A percentile compares a stretch with the other conserved stretches of the same genome.
phyloP scores from a whole-genome alignment of 2,113 vertebrate genomes.

The Alaudala cheleensis region DNA sequence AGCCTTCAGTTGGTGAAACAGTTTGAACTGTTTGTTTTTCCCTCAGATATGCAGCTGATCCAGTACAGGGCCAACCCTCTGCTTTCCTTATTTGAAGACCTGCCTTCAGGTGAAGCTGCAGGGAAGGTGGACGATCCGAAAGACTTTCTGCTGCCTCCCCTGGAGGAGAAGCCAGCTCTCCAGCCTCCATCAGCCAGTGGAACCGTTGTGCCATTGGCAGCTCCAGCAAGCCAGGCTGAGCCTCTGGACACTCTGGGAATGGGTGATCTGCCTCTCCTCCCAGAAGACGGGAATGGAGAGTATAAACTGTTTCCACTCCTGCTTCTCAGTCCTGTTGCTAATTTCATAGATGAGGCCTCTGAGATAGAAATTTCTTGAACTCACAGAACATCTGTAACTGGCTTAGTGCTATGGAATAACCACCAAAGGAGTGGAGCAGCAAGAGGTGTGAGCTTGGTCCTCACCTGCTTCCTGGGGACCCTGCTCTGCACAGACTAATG shows the following conservation, averaged over 20 bases:
- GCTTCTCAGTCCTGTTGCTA: conserved; percentile 64
- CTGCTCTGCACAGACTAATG: neutral
- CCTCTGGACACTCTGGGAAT: neutral
- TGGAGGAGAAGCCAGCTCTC: conserved; percentile 23
- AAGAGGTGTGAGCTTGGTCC: neutral
- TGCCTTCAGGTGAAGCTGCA: neutral
- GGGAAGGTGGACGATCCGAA: neutral
- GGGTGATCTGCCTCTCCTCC: conserved; percentile 10
- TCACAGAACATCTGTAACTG: neutral
- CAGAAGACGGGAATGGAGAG: conserved; percentile 33
- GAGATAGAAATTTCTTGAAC: conserved; percentile 63
- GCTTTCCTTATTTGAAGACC: conserved; percentile 59
- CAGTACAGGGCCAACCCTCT: conserved; percentile 60
- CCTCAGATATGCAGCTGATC: conserved; percentile 66
- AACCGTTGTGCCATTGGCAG: neutral
- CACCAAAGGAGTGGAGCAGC: neutral
- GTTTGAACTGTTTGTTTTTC: conserved; percentile 27
- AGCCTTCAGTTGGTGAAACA: neutral
- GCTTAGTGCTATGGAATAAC: neutral
- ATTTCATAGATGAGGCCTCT: conserved; percentile 68
- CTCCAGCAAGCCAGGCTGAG: conserved; percentile 1
- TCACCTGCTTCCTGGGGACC: neutral
- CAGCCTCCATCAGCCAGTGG: neutral
- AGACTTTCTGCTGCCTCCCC: conserved; percentile 6
- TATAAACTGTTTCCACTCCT: conserved; percentile 57